Evolutionary conservation across 2,888 invertebrate genomes (phyloP).

Genomic region (Pandemis heparana): DNA sequence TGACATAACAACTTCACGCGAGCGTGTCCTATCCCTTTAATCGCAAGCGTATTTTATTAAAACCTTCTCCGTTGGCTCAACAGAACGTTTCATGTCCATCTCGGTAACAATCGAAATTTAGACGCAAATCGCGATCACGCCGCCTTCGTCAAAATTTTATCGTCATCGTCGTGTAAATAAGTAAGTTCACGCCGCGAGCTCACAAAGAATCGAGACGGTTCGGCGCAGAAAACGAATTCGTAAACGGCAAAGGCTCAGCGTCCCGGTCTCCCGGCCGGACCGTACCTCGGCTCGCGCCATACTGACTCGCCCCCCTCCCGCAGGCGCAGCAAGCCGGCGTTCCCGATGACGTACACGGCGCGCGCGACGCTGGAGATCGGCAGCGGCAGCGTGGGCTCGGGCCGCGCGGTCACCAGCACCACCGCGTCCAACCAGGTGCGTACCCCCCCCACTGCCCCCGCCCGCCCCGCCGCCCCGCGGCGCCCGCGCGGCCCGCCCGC

Average conservation of each 20-base stretch:
- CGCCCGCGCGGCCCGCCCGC: conserved; percentile 43
- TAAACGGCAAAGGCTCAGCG: not conserved
- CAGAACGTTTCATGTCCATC: not conserved
- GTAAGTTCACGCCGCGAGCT: not conserved
- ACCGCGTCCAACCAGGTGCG: conserved; percentile 84
- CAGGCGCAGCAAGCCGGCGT: conserved; percentile 79
- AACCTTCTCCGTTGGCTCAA: not conserved
- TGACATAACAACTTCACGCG: too few relatives aligned
- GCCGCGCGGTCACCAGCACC: conserved; percentile 84
- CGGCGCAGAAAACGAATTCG: not conserved
- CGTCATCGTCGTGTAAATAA: not conserved
- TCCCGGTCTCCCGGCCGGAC: too few relatives aligned
- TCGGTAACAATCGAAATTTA: not conserved
- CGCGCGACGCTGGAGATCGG: conserved; percentile 83
- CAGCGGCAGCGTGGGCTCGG: conserved; percentile 79
- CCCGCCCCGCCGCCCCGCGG: conserved; percentile 28
- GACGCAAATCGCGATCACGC: not conserved
- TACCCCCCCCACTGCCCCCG: conserved; percentile 51
- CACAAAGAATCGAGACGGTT: not conserved
- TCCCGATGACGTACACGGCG: conserved; percentile 83
- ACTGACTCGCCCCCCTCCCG: conserved; percentile 9
- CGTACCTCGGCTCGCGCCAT: too few relatives aligned
- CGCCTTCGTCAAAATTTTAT: not conserved
- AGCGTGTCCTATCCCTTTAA: not conserved
- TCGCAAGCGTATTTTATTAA: not conserved